Conservation (phyloP, 1,140 invertebrate species). For the Oryzaephilus surinamensis region DNA sequence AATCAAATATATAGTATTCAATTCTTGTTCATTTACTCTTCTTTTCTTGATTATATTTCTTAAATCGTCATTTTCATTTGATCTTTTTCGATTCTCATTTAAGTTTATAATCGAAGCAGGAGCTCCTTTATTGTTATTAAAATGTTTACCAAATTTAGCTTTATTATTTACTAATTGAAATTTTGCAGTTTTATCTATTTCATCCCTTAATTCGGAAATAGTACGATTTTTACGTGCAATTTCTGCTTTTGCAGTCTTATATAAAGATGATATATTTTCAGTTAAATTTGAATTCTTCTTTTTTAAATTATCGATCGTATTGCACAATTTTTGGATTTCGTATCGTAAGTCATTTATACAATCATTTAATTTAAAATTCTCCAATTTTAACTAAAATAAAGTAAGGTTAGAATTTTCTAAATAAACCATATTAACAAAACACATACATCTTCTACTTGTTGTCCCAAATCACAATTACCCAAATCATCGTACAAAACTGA, state of each 20-base stretch:
- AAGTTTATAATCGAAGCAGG: too few species aligned
- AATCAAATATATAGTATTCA: too few species aligned
- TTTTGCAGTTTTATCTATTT: conserved; percentile 19
- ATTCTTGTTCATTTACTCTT: too few species aligned
- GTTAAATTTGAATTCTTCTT: conserved; percentile 28
- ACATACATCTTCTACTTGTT: background rate
- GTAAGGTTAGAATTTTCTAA: background rate
- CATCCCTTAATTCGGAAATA: conserved; percentile 33
- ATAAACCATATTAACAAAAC: conserved; percentile 1
- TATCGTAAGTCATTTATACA: conserved; percentile 7
- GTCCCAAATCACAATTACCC: too few species aligned
- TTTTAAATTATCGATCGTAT: conserved; percentile 13
- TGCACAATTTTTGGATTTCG: conserved; percentile 12
- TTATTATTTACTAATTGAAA: too few species aligned
- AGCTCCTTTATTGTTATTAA: too few species aligned
- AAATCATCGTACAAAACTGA: too few species aligned
- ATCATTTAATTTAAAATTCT: conserved; percentile 32
- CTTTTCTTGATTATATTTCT: too few species aligned
- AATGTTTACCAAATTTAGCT: too few species aligned
- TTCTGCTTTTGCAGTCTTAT: conserved; percentile 40
- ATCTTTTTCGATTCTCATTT: too few species aligned
- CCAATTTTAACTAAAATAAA: conserved; percentile 10
- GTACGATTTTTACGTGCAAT: conserved; percentile 38
- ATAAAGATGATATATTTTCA: conserved; percentile 37
- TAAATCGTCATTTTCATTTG: too few species aligned